phyloP scores from a whole-genome alignment of 1,140 invertebrate species.

The Cataglyphis hispanica region DNA sequence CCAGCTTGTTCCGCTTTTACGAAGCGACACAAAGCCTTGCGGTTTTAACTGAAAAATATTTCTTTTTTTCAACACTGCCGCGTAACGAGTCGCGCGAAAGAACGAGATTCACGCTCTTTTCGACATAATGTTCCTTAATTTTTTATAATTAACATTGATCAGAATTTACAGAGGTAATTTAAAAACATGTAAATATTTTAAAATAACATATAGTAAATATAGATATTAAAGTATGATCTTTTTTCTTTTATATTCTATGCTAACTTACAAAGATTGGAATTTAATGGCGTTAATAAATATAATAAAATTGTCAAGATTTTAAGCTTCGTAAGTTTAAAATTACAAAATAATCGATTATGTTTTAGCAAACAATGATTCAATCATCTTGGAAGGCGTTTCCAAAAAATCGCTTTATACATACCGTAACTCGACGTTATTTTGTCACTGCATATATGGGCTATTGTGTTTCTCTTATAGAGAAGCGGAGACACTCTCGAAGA shows the following conservation, averaged over 20 bases:
- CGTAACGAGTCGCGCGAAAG: background rate
- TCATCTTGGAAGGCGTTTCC: background rate
- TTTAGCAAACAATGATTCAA: background rate
- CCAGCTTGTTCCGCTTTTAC: slow-evolving; percentile 38
- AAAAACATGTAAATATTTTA: background rate
- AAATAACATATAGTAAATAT: background rate
- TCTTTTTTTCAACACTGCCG: slow-evolving; percentile 15
- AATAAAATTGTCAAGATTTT: background rate
- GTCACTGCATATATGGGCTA: slow-evolving; percentile 59
- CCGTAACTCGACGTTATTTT: slow-evolving; percentile 31
- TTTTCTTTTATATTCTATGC: background rate
- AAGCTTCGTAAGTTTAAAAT: background rate
- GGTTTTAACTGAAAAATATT: slow-evolving; percentile 27
- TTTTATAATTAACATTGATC: background rate
- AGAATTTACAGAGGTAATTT: background rate
- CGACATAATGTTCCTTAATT: background rate
- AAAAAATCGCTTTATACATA: background rate
- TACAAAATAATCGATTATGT: background rate
- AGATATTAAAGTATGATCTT: background rate
- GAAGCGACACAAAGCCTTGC: background rate
- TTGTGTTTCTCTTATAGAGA: slow-evolving; percentile 72
- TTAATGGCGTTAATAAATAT: background rate
- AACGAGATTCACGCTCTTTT: background rate
- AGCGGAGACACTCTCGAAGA: slow-evolving; percentile 79
- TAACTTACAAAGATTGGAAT: background rate